phyloP scores from a whole-genome alignment of 2,797 vertebrate species.

The Artibeus jamaicensis region DNA sequence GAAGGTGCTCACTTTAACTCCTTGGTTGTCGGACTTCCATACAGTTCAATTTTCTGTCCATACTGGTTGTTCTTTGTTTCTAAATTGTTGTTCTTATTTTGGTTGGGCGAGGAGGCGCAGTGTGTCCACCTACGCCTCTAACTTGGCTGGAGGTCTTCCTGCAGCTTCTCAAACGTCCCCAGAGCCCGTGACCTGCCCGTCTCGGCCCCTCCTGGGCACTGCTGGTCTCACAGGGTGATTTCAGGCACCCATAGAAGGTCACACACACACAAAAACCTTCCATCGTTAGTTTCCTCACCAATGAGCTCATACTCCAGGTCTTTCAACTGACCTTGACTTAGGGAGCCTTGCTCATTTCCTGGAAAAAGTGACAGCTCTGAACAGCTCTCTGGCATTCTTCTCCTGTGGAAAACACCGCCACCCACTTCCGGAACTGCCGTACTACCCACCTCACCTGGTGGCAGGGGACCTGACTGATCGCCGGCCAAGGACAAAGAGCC shows the following conservation, averaged over 20 bases:
- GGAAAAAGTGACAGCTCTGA: not conserved
- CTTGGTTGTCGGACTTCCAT: too few species aligned
- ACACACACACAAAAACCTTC: not conserved
- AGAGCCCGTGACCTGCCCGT: not conserved
- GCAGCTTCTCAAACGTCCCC: not conserved
- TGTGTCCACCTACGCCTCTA: too few species aligned
- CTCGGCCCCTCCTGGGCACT: not conserved
- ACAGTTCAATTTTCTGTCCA: too few species aligned
- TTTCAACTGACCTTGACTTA: not conserved
- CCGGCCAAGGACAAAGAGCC: not conserved
- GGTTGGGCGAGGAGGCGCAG: too few species aligned
- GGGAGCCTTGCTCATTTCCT: not conserved
- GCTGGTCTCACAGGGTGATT: not conserved
- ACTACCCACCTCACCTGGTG: not conserved
- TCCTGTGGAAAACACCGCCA: not conserved
- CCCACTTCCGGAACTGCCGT: not conserved
- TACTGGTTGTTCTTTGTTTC: too few species aligned
- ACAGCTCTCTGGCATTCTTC: not conserved
- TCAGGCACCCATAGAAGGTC: not conserved
- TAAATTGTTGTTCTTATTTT: too few species aligned
- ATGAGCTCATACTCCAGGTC: not conserved
- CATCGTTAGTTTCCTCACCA: not conserved
- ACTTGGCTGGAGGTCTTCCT: too few species aligned
- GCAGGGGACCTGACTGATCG: not conserved
- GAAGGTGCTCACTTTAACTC: too few species aligned